phyloP scores from a whole-genome alignment of 2,888 invertebrate genomes.

The Desoria tigrina region DNA sequence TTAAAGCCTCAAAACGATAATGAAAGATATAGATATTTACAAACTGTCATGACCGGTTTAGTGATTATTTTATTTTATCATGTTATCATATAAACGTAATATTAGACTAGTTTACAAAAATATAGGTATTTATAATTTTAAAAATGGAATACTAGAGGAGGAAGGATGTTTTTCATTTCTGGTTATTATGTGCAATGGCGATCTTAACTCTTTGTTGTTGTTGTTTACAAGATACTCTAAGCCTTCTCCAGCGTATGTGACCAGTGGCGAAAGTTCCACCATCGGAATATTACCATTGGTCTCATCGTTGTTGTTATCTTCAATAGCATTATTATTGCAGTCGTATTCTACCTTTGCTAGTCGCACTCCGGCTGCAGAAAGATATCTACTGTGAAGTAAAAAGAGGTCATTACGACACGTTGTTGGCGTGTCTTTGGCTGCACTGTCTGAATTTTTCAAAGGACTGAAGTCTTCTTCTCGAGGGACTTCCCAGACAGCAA shows the following conservation, averaged over 20 bases:
- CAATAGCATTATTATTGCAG: conserved; percentile 50
- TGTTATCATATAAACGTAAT: no score
- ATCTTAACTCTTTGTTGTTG: neutral
- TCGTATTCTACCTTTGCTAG: conserved; percentile 59
- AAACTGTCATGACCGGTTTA: no score
- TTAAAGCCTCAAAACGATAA: no score
- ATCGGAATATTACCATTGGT: neutral
- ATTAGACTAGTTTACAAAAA: no score
- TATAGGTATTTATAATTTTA: no score
- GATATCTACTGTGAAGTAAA: conserved; percentile 73
- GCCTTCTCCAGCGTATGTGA: conserved; percentile 11
- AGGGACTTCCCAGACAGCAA: conserved; percentile 88
- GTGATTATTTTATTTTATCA: no score
- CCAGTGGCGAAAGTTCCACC: conserved; percentile 11
- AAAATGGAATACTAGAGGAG: no score
- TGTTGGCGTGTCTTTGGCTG: conserved; percentile 84
- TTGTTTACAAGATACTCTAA: conserved; percentile 12
- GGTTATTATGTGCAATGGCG: neutral
- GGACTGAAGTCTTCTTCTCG: conserved; percentile 95
- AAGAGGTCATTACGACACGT: conserved; percentile 79
- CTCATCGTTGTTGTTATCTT: neutral
- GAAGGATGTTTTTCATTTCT: no score
- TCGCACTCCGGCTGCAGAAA: conserved; percentile 77
- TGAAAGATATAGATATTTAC: no score
- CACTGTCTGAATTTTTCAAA: conserved; percentile 86